A percentile compares a stretch with the other conserved stretches of the same genome.
These are phyloP conservation scores for Ctenosaura bakeri DNA, from an alignment of 2,797 vertebrate genomes.

Conservation along the genomic window DNA sequence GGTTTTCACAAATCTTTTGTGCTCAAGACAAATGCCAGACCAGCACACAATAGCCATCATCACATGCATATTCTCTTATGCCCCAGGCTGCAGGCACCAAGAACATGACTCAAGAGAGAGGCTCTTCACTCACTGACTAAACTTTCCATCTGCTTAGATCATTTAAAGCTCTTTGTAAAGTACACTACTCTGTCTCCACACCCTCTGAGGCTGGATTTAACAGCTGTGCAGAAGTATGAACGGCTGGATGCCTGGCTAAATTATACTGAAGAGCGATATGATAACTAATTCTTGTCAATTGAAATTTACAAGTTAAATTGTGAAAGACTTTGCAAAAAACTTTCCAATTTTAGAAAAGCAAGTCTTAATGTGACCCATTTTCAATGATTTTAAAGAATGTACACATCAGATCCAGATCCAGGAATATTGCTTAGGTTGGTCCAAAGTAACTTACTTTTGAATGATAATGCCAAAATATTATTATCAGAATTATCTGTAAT, in stretches of 20 bases:
- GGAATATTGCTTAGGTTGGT: background rate
- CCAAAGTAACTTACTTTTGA: background rate
- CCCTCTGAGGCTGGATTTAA: slow-evolving; percentile 13
- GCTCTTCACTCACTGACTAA: background rate
- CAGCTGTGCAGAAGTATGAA: slow-evolving; percentile 44
- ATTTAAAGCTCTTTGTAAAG: slow-evolving; percentile 38
- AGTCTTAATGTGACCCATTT: slow-evolving; percentile 39
- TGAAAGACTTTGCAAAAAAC: slow-evolving; percentile 18
- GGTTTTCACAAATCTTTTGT: too few species aligned
- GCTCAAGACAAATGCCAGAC: background rate
- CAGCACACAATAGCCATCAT: background rate
- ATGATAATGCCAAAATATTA: background rate
- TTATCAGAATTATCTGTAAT: background rate
- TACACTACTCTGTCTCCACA: slow-evolving; percentile 10
- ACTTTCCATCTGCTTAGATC: slow-evolving; percentile 3
- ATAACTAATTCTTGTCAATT: slow-evolving; percentile 28
- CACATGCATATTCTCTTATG: background rate
- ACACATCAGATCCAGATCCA: slow-evolving; percentile 35
- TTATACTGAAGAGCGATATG: slow-evolving; percentile 25
- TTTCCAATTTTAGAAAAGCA: slow-evolving; percentile 33
- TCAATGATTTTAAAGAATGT: slow-evolving; percentile 36
- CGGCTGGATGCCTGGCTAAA: slow-evolving; percentile 43
- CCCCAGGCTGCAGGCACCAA: background rate
- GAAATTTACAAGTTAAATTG: slow-evolving; percentile 51
- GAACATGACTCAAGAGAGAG: background rate